These are phyloP conservation scores for Notodonta dromedarius DNA, from an alignment of 2,888 invertebrate genomes.

Conservation along the genomic window DNA sequence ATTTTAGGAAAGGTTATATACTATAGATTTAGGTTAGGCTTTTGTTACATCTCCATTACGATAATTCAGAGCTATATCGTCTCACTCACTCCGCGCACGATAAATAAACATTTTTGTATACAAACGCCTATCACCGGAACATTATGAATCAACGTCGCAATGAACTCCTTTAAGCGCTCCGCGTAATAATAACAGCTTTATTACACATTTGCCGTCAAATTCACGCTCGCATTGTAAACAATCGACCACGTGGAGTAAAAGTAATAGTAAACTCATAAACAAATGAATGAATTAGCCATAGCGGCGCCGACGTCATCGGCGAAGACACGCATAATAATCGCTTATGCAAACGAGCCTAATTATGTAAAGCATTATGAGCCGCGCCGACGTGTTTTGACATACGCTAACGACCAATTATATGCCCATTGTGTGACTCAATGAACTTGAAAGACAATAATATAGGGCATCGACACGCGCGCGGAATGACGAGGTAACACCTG, in stretches of 20 bases:
- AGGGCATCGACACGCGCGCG: constrained; percentile 76
- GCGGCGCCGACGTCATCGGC: constrained; percentile 67
- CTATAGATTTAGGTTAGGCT: too few relatives aligned
- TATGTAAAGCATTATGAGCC: constrained; percentile 79
- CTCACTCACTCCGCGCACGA: constrained; percentile 21
- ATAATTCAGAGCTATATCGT: not conserved
- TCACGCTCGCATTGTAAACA: constrained; percentile 68
- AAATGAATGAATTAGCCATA: constrained; percentile 79
- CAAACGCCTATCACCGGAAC: constrained; percentile 36
- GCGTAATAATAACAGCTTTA: constrained; percentile 62
- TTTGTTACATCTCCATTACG: not conserved
- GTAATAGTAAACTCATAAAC: constrained; percentile 78
- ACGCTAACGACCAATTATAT: constrained; percentile 77
- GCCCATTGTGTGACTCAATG: constrained; percentile 77
- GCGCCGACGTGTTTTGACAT: constrained; percentile 77
- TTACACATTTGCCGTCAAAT: constrained; percentile 69
- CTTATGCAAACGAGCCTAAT: constrained; percentile 80
- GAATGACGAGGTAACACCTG: constrained; percentile 70
- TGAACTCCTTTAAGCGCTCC: constrained; percentile 43
- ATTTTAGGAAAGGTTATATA: not conserved
- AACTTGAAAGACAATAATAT: constrained; percentile 81
- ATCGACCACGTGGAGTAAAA: constrained; percentile 76
- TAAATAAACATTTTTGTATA: constrained; percentile 40
- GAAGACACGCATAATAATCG: constrained; percentile 81
- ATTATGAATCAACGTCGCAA: constrained; percentile 43